Conservation (phyloP, 2,888 invertebrate species). For the Eudasyphora cyanicolor region DNA sequence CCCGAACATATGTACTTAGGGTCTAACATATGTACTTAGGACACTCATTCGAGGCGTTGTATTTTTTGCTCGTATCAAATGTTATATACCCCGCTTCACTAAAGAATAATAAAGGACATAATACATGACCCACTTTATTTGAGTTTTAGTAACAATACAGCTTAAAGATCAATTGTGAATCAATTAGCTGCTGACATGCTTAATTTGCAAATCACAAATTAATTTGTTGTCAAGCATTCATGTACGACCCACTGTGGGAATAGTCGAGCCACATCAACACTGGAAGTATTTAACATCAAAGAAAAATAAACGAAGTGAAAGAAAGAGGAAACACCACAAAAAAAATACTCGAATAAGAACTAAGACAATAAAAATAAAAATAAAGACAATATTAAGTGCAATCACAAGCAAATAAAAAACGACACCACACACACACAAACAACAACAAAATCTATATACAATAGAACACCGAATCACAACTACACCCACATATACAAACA, state of each 20-base stretch:
- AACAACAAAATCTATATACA: not conserved
- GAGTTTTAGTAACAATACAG: too few species aligned
- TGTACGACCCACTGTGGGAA: not conserved
- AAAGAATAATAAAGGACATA: too few species aligned
- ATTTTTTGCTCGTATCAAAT: too few species aligned
- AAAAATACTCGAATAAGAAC: not conserved
- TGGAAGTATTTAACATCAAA: not conserved
- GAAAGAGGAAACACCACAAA: not conserved
- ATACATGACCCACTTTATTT: too few species aligned
- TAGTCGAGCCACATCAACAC: not conserved
- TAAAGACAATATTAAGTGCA: conserved; percentile 41
- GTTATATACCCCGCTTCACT: too few species aligned
- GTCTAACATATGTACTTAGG: too few species aligned
- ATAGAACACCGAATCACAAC: not conserved
- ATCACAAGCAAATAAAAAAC: conserved; percentile 34
- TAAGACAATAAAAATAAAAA: conserved; percentile 26
- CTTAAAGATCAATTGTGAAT: too few species aligned
- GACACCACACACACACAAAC: not conserved
- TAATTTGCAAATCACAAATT: too few species aligned
- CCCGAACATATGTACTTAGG: too few species aligned
- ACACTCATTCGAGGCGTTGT: too few species aligned
- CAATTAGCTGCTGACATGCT: too few species aligned
- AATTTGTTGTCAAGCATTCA: too few species aligned
- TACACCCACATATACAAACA: not conserved
- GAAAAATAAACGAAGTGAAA: conserved; percentile 5